Percentiles rank a stretch among this genome's conserved stretches.
These are phyloP conservation scores for Plotosus lineatus DNA, from an alignment of 2,113 vertebrate species.

Conservation along the genomic window DNA sequence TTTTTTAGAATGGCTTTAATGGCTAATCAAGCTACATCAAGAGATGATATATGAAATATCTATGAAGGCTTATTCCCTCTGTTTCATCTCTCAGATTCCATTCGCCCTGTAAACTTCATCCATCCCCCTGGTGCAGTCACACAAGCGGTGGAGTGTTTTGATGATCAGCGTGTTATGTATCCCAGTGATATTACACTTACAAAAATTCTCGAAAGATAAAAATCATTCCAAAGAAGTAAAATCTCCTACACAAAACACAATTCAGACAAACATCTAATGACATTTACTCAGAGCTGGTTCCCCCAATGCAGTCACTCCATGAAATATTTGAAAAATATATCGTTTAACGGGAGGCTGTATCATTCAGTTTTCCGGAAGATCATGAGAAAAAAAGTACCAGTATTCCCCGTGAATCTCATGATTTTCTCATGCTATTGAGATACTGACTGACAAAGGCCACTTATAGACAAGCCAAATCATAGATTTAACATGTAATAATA, in stretches of 20 bases:
- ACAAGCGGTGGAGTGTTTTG: neutral
- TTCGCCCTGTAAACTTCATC: neutral
- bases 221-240: neutral
- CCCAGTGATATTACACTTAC: neutral
- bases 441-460: neutral
- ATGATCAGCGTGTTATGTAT: no score
- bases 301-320: neutral
- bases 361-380: neutral
- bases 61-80: neutral
- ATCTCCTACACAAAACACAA: neutral
- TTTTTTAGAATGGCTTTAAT: neutral
- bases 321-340: neutral
- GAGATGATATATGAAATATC: neutral
- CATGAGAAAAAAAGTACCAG: neutral
- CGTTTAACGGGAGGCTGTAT: neutral
- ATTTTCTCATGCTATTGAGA: neutral
- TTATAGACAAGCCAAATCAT: no score
- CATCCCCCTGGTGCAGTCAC: neutral
- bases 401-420: no score
- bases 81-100: slow-evolving; percentile 4
- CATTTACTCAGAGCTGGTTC: neutral
- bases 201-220: neutral
- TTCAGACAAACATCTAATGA: neutral
- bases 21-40: neutral
- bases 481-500: neutral